Conservation (phyloP, 92 coral and sea anemone species). For the Porites evermanni region DNA sequence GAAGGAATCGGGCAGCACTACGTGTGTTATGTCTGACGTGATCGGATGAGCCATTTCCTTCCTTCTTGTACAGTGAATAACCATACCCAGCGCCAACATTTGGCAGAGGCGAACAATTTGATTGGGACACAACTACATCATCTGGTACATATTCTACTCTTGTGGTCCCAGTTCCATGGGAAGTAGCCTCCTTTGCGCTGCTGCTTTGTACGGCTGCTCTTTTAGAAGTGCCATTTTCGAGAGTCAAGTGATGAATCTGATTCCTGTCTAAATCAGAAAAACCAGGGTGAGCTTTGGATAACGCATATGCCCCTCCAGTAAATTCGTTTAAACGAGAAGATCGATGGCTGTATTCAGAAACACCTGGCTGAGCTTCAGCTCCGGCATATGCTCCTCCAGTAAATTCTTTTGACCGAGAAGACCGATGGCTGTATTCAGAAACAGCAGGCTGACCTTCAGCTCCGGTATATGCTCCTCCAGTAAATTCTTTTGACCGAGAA, state of each 20-base stretch:
- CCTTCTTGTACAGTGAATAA: neutral
- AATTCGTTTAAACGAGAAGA: too few species aligned
- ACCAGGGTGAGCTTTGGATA: neutral
- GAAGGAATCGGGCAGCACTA: neutral
- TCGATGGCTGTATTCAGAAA: too few species aligned
- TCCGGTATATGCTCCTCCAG: too few species aligned
- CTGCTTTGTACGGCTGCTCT: too few species aligned
- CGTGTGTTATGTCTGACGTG: neutral
- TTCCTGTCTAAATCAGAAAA: constrained; percentile 1
- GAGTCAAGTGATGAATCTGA: neutral
- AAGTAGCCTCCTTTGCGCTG: neutral
- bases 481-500: too few species aligned
- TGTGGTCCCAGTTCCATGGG: neutral
- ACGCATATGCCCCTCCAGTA: too few species aligned
- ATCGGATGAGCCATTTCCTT: neutral
- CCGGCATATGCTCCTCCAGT: too few species aligned
- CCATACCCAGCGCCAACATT: neutral
- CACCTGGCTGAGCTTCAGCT: too few species aligned
- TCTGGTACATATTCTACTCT: neutral
- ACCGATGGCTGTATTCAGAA: too few species aligned
- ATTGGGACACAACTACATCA: neutral
- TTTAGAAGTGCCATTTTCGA: neutral
- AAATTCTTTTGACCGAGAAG: too few species aligned
- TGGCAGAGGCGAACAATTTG: neutral
- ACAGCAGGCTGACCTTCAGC: too few species aligned